Conservation (phyloP, 2,888 invertebrate genomes). For the Agrotis clavis region DNA sequence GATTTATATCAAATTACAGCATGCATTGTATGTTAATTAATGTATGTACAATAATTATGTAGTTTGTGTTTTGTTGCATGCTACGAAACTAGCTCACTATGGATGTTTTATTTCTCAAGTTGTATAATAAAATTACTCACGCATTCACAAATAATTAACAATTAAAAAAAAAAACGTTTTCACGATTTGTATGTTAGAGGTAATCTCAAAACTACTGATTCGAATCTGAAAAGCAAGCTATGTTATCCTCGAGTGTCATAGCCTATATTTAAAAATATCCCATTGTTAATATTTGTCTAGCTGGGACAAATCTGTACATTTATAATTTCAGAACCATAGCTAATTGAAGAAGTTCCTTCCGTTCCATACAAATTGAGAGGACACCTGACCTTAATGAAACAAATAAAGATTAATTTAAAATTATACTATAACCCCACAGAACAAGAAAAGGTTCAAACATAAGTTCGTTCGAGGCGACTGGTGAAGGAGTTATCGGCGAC, state of each 20-base stretch:
- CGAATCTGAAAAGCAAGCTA: too few relatives aligned
- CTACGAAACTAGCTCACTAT: not conserved
- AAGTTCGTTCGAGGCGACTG: constrained; percentile 82
- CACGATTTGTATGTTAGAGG: not conserved
- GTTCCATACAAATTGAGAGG: too few relatives aligned
- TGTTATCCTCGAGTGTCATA: too few relatives aligned
- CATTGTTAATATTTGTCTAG: too few relatives aligned
- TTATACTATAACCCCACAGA: constrained; percentile 56
- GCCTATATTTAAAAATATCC: too few relatives aligned
- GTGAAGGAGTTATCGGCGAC: constrained; percentile 69
- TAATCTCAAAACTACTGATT: too few relatives aligned
- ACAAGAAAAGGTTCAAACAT: constrained; percentile 85
- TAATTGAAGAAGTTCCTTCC: not conserved
- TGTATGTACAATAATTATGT: constrained; percentile 5
- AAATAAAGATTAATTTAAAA: too few relatives aligned
- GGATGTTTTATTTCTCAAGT: not conserved
- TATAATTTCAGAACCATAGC: too few relatives aligned
- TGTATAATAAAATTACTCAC: not conserved
- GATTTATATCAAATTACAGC: constrained; percentile 31
- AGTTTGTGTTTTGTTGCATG: constrained; percentile 16
- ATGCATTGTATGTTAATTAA: constrained; percentile 33
- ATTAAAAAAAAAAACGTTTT: not conserved
- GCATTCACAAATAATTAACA: not conserved
- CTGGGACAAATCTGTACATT: too few relatives aligned
- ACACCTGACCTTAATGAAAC: too few relatives aligned